Base-by-base conservation (phyloP, 1,140 invertebrate species). In the Oreohelix idahoensis region DNA sequence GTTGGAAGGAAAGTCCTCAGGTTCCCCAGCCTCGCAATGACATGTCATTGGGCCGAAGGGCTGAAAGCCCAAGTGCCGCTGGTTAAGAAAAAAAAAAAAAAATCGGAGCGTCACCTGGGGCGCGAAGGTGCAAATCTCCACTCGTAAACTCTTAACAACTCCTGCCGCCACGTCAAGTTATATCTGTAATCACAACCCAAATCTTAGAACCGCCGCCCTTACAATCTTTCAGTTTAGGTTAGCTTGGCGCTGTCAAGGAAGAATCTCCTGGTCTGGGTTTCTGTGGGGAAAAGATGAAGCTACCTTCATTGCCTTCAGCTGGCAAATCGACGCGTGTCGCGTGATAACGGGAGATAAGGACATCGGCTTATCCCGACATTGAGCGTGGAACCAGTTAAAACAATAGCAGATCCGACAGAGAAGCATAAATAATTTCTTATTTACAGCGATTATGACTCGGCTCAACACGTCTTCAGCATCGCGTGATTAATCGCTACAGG, bases 381-480 rank as follows among this genome's bases (percentile, higher is more conserved):
- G 45, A 53, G 29, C 17, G 42, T 29, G 23, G 32, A 77, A 77
- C 42, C 32, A 15, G 45, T 36, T 35, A 77, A 77, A 77, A 77
- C 75, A 77, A 77, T 53, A 77, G 75, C 51, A 38, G 20, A 29
- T 10, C 15, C 45, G 75, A 53, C 32, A n/a, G 42, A 29, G 49
- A 15, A 0, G 49, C n/a, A 42, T 74, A 74, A 74, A 42, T 49
- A 74, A 53, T 77, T 32, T 36, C 45, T 77, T 77, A 51, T 77
- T 77, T 77, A 53, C 49, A 36, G 45, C 17, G 75, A 36, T 77
- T 58, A 49, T 77, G 75, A 32, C 75, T 32, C 45, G 75, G 42
- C 49, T 77, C 75, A 77, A 53, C 75, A 77, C 42, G 75, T 53
- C 51, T n/a, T 35, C 42, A 32, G 75, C n/a, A 53, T 49, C 32